phyloP scores from a whole-genome alignment of 2,888 invertebrate genomes.

The Balanococcus diminutus region DNA sequence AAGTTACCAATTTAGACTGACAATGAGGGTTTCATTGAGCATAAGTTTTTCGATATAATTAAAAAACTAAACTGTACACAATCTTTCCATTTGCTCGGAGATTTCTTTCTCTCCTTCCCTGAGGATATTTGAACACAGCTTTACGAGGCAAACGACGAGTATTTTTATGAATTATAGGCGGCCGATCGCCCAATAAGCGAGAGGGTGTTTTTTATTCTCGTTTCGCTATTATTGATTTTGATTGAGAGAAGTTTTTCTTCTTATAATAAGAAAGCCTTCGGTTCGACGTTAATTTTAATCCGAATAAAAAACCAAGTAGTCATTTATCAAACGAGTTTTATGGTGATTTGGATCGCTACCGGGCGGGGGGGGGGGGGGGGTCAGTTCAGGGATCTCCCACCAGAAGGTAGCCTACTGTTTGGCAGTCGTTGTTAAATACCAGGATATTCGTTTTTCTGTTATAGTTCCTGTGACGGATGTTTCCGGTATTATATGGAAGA shows the following conservation, averaged over 20 bases:
- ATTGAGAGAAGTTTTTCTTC: neutral
- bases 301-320: neutral
- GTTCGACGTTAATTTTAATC: neutral
- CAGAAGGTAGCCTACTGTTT: neutral
- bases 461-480: conserved; percentile 81
- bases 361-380: neutral
- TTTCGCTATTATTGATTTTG: neutral
- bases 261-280: neutral
- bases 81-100: conserved; percentile 29
- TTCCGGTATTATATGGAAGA: conserved; percentile 80
- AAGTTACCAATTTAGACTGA: conserved; percentile 30
- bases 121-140: neutral
- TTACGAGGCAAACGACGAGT: neutral
- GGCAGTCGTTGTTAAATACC: neutral
- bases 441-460: conserved; percentile 58
- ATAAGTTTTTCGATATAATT: conserved; percentile 40
- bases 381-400: too few relatives aligned
- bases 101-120: neutral
- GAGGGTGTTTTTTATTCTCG: neutral
- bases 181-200: neutral
- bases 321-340: conserved; percentile 19
- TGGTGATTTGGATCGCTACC: neutral
- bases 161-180: conserved; percentile 7
- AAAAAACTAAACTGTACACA: conserved; percentile 12
- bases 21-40: conserved; percentile 31